These are phyloP conservation scores for Lacerta bilineata DNA, from an alignment of 2,797 vertebrate species.

Conservation along the genomic window DNA sequence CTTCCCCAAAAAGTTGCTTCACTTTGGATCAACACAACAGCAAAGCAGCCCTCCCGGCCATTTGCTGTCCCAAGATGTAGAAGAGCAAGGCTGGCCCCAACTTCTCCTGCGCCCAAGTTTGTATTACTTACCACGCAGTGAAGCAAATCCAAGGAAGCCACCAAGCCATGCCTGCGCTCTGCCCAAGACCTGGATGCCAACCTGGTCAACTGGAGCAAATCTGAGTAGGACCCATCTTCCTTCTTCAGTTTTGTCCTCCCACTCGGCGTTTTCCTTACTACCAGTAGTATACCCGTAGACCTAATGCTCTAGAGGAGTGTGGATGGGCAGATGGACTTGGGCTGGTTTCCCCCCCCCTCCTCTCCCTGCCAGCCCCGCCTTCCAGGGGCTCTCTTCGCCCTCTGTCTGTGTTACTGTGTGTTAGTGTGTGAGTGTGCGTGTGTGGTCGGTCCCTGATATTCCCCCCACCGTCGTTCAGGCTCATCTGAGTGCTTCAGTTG, in stretches of 20 bases:
- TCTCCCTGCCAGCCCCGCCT: neutral
- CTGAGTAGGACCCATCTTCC: constrained; percentile 77
- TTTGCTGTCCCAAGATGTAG: too few species aligned
- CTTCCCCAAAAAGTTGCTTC: neutral
- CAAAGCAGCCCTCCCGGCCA: neutral
- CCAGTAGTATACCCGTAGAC: neutral
- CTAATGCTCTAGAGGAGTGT: neutral
- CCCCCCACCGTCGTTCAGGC: constrained; percentile 80
- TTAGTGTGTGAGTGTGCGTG: neutral
- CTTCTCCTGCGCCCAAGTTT: too few species aligned
- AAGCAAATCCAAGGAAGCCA: constrained; percentile 86
- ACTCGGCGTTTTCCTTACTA: neutral
- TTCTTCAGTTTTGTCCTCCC: neutral
- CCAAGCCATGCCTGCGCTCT: constrained; percentile 84
- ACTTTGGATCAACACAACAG: neutral
- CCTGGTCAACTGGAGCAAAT: constrained; percentile 80
- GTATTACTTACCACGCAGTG: constrained; percentile 85
- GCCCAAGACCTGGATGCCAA: constrained; percentile 67
- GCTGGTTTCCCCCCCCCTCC: neutral
- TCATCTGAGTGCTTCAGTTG: constrained; percentile 79
- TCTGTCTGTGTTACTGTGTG: neutral
- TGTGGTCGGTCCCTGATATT: constrained; percentile 70
- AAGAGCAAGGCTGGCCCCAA: neutral
- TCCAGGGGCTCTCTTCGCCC: neutral
- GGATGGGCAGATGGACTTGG: constrained; percentile 66